A percentile compares a stretch with the other conserved stretches of the same genome.
Evolutionary conservation across 2,888 invertebrate genomes (phyloP).

Genomic region (Drosophila tripunctata): DNA sequence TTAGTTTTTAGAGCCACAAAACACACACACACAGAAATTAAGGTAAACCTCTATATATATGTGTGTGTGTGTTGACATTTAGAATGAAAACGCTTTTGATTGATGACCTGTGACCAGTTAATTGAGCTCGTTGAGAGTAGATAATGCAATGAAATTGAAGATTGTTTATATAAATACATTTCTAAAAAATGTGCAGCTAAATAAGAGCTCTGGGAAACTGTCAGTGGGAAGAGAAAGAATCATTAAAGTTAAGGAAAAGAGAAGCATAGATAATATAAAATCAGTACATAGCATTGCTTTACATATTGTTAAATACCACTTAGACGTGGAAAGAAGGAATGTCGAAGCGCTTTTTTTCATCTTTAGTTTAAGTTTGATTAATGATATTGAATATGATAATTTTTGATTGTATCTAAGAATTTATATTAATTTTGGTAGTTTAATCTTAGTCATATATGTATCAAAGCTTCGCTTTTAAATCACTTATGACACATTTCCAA

Average conservation of each 20-base stretch:
- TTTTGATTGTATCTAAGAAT: too few species aligned
- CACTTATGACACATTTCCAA: too few species aligned
- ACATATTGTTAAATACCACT: too few species aligned
- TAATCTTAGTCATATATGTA: too few species aligned
- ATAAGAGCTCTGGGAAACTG: constrained; percentile 12
- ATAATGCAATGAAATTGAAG: constrained; percentile 30
- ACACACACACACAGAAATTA: constrained; percentile 1
- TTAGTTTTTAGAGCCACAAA: constrained; percentile 45
- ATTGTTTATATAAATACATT: constrained; percentile 26
- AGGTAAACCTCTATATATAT: constrained; percentile 8
- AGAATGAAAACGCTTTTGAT: constrained; percentile 61
- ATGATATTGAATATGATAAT: too few species aligned
- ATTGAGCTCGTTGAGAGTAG: constrained; percentile 17
- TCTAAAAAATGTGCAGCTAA: constrained; percentile 7
- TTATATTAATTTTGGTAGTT: too few species aligned
- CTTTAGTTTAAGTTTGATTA: too few species aligned
- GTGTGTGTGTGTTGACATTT: constrained; percentile 63
- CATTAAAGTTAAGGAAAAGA: not conserved
- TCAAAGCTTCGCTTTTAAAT: too few species aligned
- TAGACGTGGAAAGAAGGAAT: too few species aligned
- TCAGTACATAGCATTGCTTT: too few species aligned
- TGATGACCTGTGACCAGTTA: constrained; percentile 58
- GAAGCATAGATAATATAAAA: not conserved
- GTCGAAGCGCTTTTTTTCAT: too few species aligned
- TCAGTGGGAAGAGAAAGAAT: not conserved